Percentiles rank a stretch among this genome's conserved stretches.
These are phyloP conservation scores for Zaprionus lachaisei DNA, from an alignment of 1,140 invertebrate species.

Conservation along the genomic window DNA sequence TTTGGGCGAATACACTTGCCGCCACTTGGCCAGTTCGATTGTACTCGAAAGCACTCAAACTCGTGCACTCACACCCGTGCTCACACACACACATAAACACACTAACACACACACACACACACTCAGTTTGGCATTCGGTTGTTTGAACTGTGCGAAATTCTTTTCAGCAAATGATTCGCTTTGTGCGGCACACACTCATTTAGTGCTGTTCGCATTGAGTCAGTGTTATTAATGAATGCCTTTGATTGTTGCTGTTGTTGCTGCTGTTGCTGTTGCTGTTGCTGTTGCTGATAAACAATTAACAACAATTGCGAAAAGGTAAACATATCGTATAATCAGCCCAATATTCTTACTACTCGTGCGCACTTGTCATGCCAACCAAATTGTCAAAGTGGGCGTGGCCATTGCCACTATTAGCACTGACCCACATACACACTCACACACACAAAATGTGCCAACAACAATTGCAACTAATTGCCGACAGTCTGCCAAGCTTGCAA, in stretches of 20 bases:
- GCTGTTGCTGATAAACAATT: not conserved
- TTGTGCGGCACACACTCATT: conserved; percentile 2
- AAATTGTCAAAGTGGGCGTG: conserved; percentile 1
- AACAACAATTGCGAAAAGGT: conserved; percentile 3
- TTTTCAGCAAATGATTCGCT: conserved; percentile 1
- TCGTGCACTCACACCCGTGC: not conserved
- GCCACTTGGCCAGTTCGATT: not conserved
- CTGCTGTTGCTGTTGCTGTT: not conserved
- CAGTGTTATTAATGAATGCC: conserved; percentile 4
- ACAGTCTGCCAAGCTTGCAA: not conserved
- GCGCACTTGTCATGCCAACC: not conserved
- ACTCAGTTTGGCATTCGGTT: not conserved
- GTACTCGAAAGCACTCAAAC: not conserved
- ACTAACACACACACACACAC: not conserved
- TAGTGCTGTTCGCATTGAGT: not conserved
- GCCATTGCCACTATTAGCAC: not conserved
- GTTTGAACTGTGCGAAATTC: not conserved
- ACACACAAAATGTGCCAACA: not conserved
- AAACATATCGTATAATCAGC: conserved; percentile 6
- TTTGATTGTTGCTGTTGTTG: not conserved
- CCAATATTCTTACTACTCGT: not conserved
- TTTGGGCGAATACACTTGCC: not conserved
- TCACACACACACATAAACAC: not conserved
- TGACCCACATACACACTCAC: not conserved
- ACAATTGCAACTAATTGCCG: conserved; percentile 3